Conservation (phyloP, 2,888 invertebrate genomes). For the Labia minor region DNA sequence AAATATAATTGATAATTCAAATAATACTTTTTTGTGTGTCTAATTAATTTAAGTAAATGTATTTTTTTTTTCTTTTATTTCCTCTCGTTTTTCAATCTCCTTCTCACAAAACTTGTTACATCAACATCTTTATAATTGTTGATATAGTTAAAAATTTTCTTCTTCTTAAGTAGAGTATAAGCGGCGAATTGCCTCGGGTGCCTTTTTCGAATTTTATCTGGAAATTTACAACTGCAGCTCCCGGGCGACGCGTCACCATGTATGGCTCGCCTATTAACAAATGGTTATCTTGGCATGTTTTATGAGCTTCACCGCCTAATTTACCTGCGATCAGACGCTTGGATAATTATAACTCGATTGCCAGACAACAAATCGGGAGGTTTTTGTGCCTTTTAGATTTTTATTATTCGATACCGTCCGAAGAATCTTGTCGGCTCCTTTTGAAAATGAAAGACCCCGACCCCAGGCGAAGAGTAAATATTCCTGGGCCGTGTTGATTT, state of each 20-base stretch:
- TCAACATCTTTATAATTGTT: no score
- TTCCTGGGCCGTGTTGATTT: constrained; percentile 1
- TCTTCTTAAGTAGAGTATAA: no score
- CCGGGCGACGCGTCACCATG: constrained; percentile 8
- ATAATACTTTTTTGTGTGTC: no score
- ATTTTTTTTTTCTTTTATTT: no score
- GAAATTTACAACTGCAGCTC: constrained; percentile 7
- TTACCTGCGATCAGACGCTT: constrained; percentile 13
- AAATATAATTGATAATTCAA: no score
- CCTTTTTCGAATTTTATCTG: background rate
- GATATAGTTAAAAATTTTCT: no score
- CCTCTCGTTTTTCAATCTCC: no score
- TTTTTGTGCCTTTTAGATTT: constrained; percentile 8
- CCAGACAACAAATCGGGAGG: constrained; percentile 6
- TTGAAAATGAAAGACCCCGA: background rate
- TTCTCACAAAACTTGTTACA: no score
- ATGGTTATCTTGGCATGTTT: constrained; percentile 8
- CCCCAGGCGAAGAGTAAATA: constrained; percentile 4
- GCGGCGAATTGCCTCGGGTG: no score
- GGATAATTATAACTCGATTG: constrained; percentile 13
- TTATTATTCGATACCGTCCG: constrained; percentile 4
- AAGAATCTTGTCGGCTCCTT: constrained; percentile 1
- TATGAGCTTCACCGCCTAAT: constrained; percentile 8
- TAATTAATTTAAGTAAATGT: no score
- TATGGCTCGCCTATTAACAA: constrained; percentile 13